Evolutionary conservation across 1,140 invertebrate species (phyloP).

Genomic region (Bombus ignitus): DNA sequence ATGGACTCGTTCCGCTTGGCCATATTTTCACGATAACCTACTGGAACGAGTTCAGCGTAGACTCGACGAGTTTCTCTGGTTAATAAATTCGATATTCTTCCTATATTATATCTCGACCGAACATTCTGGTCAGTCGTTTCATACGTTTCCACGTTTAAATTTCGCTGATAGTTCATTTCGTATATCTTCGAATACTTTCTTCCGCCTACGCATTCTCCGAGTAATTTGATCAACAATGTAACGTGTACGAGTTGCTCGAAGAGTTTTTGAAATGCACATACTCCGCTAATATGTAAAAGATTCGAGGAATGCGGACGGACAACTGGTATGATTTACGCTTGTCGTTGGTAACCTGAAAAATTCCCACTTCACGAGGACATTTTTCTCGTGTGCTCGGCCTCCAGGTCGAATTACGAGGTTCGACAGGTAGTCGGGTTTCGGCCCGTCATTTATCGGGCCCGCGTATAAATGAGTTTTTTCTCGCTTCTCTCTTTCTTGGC

Average conservation of each 20-base stretch:
- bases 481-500: neutral
- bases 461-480: constrained; percentile 65
- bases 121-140: neutral
- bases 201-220: neutral
- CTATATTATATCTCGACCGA: neutral
- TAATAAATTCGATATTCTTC: constrained; percentile 47
- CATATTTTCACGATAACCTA: constrained; percentile 32
- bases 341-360: neutral
- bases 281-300: neutral
- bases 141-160: neutral
- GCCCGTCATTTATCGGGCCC: constrained; percentile 67
- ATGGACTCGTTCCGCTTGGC: constrained; percentile 25
- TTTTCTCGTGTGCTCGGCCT: neutral
- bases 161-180: neutral
- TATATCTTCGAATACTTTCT: neutral
- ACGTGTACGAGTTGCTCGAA: neutral
- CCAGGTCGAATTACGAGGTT: constrained; percentile 7
- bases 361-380: neutral
- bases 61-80: constrained; percentile 36
- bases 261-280: neutral
- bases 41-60: constrained; percentile 4
- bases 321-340: neutral
- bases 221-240: neutral
- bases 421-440: constrained; percentile 67
- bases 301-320: neutral